phyloP scores from a whole-genome alignment of 2,113 vertebrate species.

The Eulemur rufifrons region DNA sequence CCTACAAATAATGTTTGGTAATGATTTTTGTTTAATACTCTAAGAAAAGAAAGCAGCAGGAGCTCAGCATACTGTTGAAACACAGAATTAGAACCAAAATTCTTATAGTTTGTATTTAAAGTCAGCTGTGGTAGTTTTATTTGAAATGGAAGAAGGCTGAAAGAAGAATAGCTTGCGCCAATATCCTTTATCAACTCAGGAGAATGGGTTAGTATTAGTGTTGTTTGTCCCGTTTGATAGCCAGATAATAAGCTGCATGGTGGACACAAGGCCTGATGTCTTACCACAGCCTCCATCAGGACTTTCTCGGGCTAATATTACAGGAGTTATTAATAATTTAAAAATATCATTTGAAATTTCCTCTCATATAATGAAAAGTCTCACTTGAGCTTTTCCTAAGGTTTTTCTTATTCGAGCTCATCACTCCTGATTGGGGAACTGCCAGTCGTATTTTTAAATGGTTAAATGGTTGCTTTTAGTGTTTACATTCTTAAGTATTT shows the following conservation, averaged over 20 bases:
- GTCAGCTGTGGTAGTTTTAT: not conserved
- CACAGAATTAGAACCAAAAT: not conserved
- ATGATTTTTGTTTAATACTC: not conserved
- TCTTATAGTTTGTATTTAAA: not conserved
- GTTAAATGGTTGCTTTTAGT: not conserved
- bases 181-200: not conserved
- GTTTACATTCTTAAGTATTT: not conserved
- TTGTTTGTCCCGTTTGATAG: not conserved
- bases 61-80: not conserved
- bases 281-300: not conserved
- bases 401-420: not conserved
- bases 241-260: not conserved
- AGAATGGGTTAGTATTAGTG: not conserved
- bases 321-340: not conserved
- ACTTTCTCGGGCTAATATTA: not conserved
- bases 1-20: not conserved
- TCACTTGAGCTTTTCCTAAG: not conserved
- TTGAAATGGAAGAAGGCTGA: not conserved
- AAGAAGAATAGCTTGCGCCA: not conserved
- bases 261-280: not conserved
- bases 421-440: not conserved
- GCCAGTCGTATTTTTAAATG: constrained; percentile 4
- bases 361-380: not conserved
- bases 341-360: not conserved
- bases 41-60: not conserved